Evolutionary conservation across 2,113 vertebrate species (phyloP), one percentile per base, ranked within the genome.

Genomic region (Redunca redunca): DNA sequence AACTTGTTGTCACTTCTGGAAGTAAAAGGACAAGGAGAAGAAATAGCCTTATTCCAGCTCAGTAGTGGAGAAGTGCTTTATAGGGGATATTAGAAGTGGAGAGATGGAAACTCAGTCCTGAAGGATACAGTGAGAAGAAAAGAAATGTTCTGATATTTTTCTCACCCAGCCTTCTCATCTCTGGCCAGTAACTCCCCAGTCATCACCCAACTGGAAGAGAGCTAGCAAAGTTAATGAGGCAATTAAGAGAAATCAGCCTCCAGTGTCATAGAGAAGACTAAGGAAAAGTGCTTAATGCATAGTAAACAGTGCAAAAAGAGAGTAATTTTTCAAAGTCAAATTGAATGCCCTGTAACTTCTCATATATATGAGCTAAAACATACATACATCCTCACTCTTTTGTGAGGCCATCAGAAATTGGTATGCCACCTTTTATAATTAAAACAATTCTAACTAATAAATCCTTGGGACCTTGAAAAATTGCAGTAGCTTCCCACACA

Each of bases 381-480:
- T 52, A 48, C 52, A 26, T 85, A 6, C 30, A 13, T 19, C 7
- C 25, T 57, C 30, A 71, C 23, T 81, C 23, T 4, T 30, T 57
- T 95, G 7, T 52, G 28, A 94, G 67, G 12, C 23, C 57, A 57
- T 23, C 64, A 7, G 21, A 92, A 96, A 90, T 96, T 30, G 1
- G 5, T 43, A 25, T 86, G 91, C 9, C 28, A 4, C 81, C 7
- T 71, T 43, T 94, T 93, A 7, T 6, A 97, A 48, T 91, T 89
- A 74, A 94, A 91, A 96, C 6, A 4, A 58, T 57, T 90, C 43
- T 77, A 84, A 64, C 7, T 60, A 81, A 89, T 60, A 95, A 50
- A n/a, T 94, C 13, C 21, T 95, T 93, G 78, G 52, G 62, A 85
- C 83, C 57, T 94, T 93, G 40, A 88, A 77, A 95, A 86, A 58